These are phyloP conservation scores for Rhadina sibilatrix DNA, from an alignment of 2,113 vertebrate genomes.

Conservation along the genomic window DNA sequence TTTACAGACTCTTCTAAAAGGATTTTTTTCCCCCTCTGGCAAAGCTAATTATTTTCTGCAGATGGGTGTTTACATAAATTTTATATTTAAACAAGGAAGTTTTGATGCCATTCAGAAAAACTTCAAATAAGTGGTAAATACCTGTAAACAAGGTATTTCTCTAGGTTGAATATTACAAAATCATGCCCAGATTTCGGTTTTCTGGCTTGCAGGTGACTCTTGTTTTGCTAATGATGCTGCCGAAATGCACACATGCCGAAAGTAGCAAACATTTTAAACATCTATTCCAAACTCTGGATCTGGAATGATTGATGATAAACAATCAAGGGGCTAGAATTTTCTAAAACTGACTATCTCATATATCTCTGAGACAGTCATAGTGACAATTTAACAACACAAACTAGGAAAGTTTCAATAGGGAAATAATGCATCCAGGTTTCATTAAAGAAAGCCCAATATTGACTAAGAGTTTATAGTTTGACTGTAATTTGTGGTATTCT, in stretches of 20 bases:
- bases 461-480: background rate
- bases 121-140: background rate
- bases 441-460: background rate
- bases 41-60: background rate
- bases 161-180: background rate
- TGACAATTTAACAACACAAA: background rate
- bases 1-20: background rate
- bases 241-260: background rate
- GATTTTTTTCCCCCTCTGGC: background rate
- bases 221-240: background rate
- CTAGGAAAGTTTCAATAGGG: background rate
- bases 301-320: background rate
- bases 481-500: background rate
- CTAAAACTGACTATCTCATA: background rate
- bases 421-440: background rate
- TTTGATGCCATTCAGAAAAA: background rate
- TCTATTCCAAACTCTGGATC: background rate
- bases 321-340: background rate
- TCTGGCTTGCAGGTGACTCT: background rate
- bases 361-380: background rate
- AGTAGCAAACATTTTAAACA: background rate
- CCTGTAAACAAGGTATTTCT: background rate
- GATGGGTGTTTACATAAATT: background rate
- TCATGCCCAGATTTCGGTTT: background rate
- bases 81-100: background rate